These are phyloP conservation scores for Troides oblongomaculatus DNA, from an alignment of 2,888 invertebrate species.

Conservation along the genomic window DNA sequence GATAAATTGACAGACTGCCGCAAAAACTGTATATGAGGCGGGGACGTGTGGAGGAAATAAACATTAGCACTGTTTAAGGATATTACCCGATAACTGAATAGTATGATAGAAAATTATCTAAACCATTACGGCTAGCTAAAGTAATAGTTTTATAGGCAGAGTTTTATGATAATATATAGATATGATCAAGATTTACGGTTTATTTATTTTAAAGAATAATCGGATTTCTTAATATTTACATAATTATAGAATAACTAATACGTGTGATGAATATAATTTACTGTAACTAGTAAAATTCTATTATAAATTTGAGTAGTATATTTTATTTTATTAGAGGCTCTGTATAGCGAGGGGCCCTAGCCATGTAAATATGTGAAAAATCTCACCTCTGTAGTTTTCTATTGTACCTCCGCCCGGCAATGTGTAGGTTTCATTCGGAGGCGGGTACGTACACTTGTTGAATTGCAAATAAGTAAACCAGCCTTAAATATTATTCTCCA, in stretches of 20 bases:
- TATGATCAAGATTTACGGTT: neutral
- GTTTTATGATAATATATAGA: neutral
- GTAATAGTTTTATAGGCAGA: neutral
- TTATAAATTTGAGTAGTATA: neutral
- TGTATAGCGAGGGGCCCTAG: neutral
- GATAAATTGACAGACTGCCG: slow-evolving; percentile 23
- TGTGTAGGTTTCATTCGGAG: slow-evolving; percentile 23
- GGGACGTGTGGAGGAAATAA: slow-evolving; percentile 14
- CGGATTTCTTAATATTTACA: too few species aligned
- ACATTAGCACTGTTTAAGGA: slow-evolving; percentile 13
- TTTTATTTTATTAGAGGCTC: neutral
- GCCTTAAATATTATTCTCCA: slow-evolving; percentile 31
- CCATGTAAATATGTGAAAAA: slow-evolving; percentile 20
- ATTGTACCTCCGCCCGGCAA: slow-evolving; percentile 11
- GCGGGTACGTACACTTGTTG: slow-evolving; percentile 30
- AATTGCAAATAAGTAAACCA: slow-evolving; percentile 32
- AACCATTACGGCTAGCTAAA: neutral
- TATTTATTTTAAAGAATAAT: neutral
- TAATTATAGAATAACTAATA: neutral
- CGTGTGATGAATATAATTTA: neutral
- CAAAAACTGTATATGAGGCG: slow-evolving; percentile 3
- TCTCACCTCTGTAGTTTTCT: slow-evolving; percentile 14
- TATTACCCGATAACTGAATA: slow-evolving; percentile 18
- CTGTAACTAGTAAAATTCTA: neutral
- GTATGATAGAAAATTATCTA: neutral